A percentile compares a stretch with the other conserved stretches of the same genome.
Conservation (phyloP, 2,113 vertebrate species). For the Tapirus terrestris region DNA sequence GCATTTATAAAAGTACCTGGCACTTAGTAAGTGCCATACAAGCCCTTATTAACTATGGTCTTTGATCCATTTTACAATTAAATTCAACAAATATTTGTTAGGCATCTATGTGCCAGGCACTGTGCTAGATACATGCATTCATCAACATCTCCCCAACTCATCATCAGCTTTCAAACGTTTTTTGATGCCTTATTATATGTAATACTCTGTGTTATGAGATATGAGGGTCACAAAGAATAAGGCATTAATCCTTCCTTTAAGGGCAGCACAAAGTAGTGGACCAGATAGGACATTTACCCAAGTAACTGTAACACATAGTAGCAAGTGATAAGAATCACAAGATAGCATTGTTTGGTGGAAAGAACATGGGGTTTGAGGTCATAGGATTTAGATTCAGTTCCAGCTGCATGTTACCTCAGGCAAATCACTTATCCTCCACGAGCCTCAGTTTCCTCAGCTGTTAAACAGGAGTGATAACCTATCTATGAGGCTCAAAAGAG, state of each 20-base stretch:
- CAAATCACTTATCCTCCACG: not conserved
- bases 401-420: not conserved
- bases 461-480: not conserved
- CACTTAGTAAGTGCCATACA: not conserved
- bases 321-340: conserved; percentile 26
- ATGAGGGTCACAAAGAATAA: not conserved
- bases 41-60: not conserved
- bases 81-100: conserved; percentile 24
- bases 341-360: not conserved
- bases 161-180: not conserved
- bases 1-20: not conserved
- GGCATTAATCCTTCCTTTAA: not conserved
- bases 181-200: not conserved
- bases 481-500: not conserved
- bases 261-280: not conserved
- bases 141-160: not conserved
- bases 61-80: conserved; percentile 50
- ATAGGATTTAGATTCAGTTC: not conserved
- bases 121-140: not conserved
- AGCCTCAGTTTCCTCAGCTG: conserved; percentile 5
- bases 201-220: not conserved
- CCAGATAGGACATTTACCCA: not conserved
- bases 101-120: not conserved
- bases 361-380: not conserved
- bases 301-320: not conserved